Evolutionary conservation across 2,113 vertebrate genomes (phyloP), one percentile per base, ranked within the genome.

Genomic region (Ahaetulla prasina): DNA sequence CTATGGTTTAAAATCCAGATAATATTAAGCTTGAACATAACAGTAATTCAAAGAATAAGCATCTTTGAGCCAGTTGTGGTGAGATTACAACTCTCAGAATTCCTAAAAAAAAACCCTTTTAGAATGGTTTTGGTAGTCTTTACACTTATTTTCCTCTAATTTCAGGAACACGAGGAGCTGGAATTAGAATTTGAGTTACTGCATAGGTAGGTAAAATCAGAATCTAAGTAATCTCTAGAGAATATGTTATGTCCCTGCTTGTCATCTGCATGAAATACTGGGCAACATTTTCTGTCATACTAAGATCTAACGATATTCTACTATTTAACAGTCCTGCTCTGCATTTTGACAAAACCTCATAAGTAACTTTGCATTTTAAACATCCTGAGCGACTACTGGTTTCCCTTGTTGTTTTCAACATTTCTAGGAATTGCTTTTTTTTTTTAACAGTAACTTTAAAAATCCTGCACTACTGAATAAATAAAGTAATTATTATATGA

Each of bases 141-240:
- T 43, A 47, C 39, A 85, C 18, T 88, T 30, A 91, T 22, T 93
- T 90, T 30, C 90, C 20, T 94, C 94, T 94, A 94, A 84, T 55
- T 92, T 89, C 93, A 97, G 97, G 91, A 93, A 89, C 85, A 53
- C 18, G 95, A 97, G 52, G 95, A 97, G 50, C 88, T 97, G 74
- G 96, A 97, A 47, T 90, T 97, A 87, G 96, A 95, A 90, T 97
- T 97, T 93, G 91, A 93, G 50, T 57, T 97, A 94, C 94, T 95
- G 16, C 94, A 93, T 25, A 95, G 96, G 97, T 97, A 86, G 97
- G 97, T 97, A 96, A 95, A 92, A 18, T 52, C n/a, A 93, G 90
- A 89, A 49, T 11, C 52, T 87, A 68, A 4, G 54, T 74, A 63
- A 89, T 80, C 68, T 90, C 18, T 87, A 89, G 80, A 39, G 16